Percentiles rank a stretch among this genome's conserved stretches.
Conservation (phyloP, 2,797 vertebrate species). For the Simalia tracyae region DNA sequence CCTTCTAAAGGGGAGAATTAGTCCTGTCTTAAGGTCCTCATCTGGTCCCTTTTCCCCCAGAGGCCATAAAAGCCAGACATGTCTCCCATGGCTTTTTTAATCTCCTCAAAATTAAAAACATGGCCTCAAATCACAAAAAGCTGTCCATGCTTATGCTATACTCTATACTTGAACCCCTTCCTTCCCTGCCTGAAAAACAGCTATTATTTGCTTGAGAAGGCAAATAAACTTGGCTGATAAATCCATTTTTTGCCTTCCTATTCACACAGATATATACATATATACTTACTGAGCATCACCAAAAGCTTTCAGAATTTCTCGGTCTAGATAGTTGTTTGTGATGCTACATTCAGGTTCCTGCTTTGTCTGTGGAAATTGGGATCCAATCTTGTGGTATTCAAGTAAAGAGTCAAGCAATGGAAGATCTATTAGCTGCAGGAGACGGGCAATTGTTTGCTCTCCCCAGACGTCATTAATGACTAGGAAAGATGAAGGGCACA, state of each 20-base stretch:
- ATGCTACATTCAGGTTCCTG: slow-evolving; percentile 79
- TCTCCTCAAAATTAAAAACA: background rate
- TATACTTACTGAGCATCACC: slow-evolving; percentile 90
- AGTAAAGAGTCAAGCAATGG: slow-evolving; percentile 89
- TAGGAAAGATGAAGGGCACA: slow-evolving; percentile 59
- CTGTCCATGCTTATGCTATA: background rate
- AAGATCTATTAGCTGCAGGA: slow-evolving; percentile 93
- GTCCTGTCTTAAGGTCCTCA: background rate
- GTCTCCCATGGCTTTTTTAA: background rate
- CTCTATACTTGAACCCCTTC: background rate
- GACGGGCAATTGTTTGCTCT: slow-evolving; percentile 89
- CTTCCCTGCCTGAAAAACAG: background rate
- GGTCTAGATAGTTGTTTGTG: slow-evolving; percentile 88
- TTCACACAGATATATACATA: background rate
- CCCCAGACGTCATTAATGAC: slow-evolving; percentile 93
- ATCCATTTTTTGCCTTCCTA: background rate
- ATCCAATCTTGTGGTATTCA: slow-evolving; percentile 72
- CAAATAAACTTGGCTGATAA: background rate
- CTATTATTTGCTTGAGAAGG: too few relatives aligned
- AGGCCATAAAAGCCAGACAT: background rate
- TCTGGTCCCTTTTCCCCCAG: background rate
- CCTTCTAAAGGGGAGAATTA: background rate
- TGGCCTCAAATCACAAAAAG: background rate
- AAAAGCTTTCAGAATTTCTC: slow-evolving; percentile 95
- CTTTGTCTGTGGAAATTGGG: slow-evolving; percentile 73